phyloP scores from a whole-genome alignment of 2,888 invertebrate species.

The Scaptomyza tumidula region DNA sequence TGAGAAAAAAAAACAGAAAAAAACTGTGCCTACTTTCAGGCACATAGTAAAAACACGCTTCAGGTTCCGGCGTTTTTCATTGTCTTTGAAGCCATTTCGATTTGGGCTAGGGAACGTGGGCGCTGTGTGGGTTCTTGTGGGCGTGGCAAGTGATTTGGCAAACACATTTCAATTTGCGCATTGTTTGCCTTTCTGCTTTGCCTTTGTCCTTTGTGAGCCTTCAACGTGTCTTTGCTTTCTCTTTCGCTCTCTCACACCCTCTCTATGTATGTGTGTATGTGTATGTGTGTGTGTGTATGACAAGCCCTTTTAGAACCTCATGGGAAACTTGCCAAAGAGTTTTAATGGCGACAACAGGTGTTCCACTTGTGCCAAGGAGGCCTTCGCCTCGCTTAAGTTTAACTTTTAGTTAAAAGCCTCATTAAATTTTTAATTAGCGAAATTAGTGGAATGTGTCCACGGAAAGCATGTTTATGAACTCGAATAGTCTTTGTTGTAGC shows the following conservation, averaged over 20 bases:
- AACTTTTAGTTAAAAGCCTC: slow-evolving; percentile 68
- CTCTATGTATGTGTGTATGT: slow-evolving; percentile 5
- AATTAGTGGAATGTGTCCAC: slow-evolving; percentile 58
- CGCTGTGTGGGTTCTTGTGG: slow-evolving; percentile 12
- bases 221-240: neutral
- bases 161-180: slow-evolving; percentile 72
- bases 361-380: slow-evolving; percentile 50
- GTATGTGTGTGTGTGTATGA: slow-evolving; percentile 16
- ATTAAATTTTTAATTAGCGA: slow-evolving; percentile 80
- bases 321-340: slow-evolving; percentile 76
- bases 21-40: slow-evolving; percentile 68
- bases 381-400: slow-evolving; percentile 32
- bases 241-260: neutral
- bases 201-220: slow-evolving; percentile 30
- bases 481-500: slow-evolving; percentile 6
- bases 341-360: slow-evolving; percentile 73
- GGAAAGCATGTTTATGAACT: slow-evolving; percentile 22
- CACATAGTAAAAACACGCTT: slow-evolving; percentile 48
- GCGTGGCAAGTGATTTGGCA: slow-evolving; percentile 62
- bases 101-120: neutral
- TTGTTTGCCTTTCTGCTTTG: slow-evolving; percentile 60
- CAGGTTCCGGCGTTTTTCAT: slow-evolving; percentile 28
- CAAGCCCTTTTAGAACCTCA: slow-evolving; percentile 57
- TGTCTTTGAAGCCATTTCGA: slow-evolving; percentile 19
- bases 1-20: slow-evolving; percentile 9